Conservation (phyloP, 2,113 vertebrate genomes). For the Chaetura pelagica region DNA sequence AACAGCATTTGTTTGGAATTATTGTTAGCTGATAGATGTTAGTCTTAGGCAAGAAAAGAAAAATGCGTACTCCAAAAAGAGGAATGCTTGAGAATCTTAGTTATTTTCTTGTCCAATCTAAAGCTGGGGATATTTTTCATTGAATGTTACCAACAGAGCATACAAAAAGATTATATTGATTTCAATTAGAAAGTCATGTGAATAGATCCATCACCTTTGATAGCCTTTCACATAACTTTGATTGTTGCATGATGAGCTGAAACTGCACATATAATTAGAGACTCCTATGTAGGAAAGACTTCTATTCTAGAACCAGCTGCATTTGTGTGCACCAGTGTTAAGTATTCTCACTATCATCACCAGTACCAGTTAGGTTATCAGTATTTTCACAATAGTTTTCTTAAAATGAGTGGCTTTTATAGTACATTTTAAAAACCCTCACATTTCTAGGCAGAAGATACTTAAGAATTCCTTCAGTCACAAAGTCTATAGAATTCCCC, state of each 20-base stretch:
- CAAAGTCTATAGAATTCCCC: background rate
- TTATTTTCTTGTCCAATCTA: background rate
- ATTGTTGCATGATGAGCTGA: conserved; percentile 32
- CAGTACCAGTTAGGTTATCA: background rate
- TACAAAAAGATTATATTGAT: background rate
- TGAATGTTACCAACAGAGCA: background rate
- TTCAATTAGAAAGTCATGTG: conserved; percentile 49
- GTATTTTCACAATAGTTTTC: background rate
- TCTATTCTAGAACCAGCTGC: conserved; percentile 10
- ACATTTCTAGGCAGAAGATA: background rate
- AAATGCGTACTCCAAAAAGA: conserved; percentile 6
- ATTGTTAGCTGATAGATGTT: conserved; percentile 42
- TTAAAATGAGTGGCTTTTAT: background rate
- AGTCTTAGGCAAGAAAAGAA: conserved; percentile 36
- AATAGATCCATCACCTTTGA: background rate
- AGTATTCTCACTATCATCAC: background rate
- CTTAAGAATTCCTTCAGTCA: background rate
- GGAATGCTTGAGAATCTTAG: background rate
- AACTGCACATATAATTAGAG: conserved; percentile 12
- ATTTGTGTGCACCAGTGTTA: background rate
- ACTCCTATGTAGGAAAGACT: background rate
- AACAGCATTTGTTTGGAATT: conserved; percentile 33
- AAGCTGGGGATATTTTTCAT: background rate
- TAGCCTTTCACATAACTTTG: conserved; percentile 13
- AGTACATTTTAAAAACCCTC: background rate